These are phyloP conservation scores for Stomatorhinus ivindoensis DNA, from an alignment of 2,113 vertebrate species.

Conservation along the genomic window DNA sequence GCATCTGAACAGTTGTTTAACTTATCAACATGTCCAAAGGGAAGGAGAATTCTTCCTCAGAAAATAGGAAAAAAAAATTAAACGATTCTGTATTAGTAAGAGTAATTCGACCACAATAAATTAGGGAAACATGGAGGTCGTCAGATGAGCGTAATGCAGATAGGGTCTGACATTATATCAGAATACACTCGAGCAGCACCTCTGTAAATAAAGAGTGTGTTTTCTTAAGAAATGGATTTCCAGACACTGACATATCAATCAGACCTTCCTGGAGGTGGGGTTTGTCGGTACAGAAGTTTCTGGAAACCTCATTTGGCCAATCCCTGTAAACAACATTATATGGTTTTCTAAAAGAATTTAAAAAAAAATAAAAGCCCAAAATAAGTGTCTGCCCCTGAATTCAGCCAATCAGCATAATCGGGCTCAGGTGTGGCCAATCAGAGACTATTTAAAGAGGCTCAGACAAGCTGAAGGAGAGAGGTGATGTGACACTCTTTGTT, in stretches of 20 bases:
- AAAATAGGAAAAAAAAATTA: neutral
- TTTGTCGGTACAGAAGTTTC: neutral
- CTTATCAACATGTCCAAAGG: neutral
- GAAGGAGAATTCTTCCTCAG: neutral
- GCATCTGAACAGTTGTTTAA: neutral
- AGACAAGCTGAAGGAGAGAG: neutral
- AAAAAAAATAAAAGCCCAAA: neutral
- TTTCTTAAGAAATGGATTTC: neutral
- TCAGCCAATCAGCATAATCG: neutral
- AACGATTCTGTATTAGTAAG: neutral
- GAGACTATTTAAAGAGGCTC: neutral
- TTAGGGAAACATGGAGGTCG: neutral
- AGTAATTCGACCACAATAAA: neutral
- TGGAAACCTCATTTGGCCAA: neutral
- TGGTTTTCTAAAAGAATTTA: neutral
- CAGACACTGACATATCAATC: neutral
- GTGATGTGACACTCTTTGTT: neutral
- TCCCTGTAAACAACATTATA: neutral
- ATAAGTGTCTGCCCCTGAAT: neutral
- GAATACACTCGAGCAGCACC: neutral
- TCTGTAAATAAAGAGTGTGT: neutral
- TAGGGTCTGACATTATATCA: neutral
- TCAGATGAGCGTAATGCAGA: neutral
- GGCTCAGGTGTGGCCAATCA: neutral
- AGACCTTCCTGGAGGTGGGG: neutral